These are phyloP conservation scores for Arctia plantaginis DNA, from an alignment of 2,888 invertebrate species.

Conservation along the genomic window DNA sequence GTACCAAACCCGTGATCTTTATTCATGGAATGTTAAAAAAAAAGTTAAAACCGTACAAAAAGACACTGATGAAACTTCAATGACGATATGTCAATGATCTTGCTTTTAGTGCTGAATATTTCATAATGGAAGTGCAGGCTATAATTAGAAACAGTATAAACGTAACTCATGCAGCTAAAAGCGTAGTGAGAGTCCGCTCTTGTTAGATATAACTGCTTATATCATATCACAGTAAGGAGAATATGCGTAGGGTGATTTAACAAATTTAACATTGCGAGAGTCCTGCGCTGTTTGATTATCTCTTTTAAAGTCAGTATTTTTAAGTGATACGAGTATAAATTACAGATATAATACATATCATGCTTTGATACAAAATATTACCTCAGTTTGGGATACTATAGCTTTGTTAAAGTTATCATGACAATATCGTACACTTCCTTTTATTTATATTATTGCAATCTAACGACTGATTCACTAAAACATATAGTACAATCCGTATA, in stretches of 20 bases:
- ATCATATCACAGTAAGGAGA: not conserved
- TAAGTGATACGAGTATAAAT: too few species aligned
- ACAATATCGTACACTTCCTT: too few species aligned
- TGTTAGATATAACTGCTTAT: not conserved
- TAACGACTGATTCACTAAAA: too few species aligned
- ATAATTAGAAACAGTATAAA: conserved; percentile 3
- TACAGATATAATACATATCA: too few species aligned
- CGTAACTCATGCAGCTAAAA: not conserved
- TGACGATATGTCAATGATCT: not conserved
- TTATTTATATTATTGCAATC: too few species aligned
- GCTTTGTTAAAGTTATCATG: too few species aligned
- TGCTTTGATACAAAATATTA: too few species aligned
- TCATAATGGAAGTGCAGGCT: not conserved
- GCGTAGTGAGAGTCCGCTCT: not conserved
- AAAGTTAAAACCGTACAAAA: not conserved
- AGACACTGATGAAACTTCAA: not conserved
- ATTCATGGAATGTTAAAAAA: not conserved
- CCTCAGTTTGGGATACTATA: too few species aligned
- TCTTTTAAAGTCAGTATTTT: not conserved
- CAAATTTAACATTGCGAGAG: not conserved
- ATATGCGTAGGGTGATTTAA: not conserved
- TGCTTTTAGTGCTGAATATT: not conserved
- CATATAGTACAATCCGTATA: too few species aligned
- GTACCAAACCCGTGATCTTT: not conserved
- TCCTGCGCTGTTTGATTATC: not conserved